Evolutionary conservation across 2,797 vertebrate genomes (phyloP).

Genomic region (Odontamblyopus lacepedii): DNA sequence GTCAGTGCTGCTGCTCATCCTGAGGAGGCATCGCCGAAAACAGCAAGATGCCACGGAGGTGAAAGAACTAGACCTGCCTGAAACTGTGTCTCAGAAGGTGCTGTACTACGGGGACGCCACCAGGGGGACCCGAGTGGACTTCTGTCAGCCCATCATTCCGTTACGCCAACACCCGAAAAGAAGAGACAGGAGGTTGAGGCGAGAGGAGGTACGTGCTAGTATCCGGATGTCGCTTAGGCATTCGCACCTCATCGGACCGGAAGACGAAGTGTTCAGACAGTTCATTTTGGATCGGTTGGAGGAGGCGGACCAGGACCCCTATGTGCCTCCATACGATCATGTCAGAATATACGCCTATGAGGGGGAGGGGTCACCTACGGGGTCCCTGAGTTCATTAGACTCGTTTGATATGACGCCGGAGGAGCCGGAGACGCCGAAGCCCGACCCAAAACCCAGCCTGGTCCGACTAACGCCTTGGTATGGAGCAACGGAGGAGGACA

Average conservation of each 20-base stretch:
- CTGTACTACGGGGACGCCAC: constrained; percentile 80
- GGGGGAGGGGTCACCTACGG: constrained; percentile 84
- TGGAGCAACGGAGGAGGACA: constrained; percentile 65
- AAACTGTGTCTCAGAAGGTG: constrained; percentile 86
- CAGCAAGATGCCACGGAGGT: constrained; percentile 54
- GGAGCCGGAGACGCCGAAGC: constrained; percentile 20
- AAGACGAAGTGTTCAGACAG: constrained; percentile 84
- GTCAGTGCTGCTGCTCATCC: constrained; percentile 75
- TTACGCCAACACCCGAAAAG: constrained; percentile 73
- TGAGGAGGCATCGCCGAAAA: constrained; percentile 80
- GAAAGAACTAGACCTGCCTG: constrained; percentile 77
- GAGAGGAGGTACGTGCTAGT: constrained; percentile 73
- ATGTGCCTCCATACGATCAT: constrained; percentile 85
- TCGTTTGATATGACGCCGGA: constrained; percentile 75
- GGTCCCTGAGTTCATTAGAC: constrained; percentile 89
- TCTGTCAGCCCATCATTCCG: constrained; percentile 71
- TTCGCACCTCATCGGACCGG: constrained; percentile 87
- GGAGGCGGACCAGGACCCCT: constrained; percentile 85
- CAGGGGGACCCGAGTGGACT: constrained; percentile 23
- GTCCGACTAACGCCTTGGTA: constrained; percentile 77
- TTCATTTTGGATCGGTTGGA: constrained; percentile 89
- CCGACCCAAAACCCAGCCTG: constrained; percentile 69
- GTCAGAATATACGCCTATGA: constrained; percentile 87
- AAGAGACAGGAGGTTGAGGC: constrained; percentile 63
- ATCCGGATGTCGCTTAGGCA: constrained; percentile 85